Conservation (phyloP, 2,888 invertebrate species). For the Oligia strigilis region DNA sequence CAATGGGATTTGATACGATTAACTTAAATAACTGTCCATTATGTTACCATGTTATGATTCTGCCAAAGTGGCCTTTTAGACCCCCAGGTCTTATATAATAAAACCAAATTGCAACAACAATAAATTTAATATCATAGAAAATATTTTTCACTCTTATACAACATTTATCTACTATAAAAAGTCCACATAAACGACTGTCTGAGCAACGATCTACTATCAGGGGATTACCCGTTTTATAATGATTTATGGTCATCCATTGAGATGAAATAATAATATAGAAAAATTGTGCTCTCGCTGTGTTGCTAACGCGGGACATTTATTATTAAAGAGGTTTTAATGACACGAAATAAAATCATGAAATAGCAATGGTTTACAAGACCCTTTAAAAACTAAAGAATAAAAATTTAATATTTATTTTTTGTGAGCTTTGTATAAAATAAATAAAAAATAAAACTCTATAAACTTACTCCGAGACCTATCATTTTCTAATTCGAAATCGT, state of each 20-base stretch:
- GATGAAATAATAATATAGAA: constrained; percentile 60
- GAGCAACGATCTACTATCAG: constrained; percentile 53
- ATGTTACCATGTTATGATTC: too few species aligned
- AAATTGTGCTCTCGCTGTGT: constrained; percentile 41
- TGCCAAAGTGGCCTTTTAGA: too few species aligned
- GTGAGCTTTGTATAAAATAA: neutral
- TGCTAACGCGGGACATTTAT: constrained; percentile 48
- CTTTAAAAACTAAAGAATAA: neutral
- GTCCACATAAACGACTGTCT: constrained; percentile 64
- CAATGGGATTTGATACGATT: too few species aligned
- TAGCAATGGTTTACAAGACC: neutral
- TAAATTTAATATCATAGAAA: constrained; percentile 59
- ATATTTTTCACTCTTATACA: constrained; percentile 56
- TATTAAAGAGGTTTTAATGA: constrained; percentile 57
- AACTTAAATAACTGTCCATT: too few species aligned
- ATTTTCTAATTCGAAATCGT: constrained; percentile 5
- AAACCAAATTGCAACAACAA: constrained; percentile 56
- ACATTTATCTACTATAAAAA: constrained; percentile 61
- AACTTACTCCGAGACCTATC: neutral
- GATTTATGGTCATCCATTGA: constrained; percentile 62
- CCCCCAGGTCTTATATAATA: constrained; percentile 31
- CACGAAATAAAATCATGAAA: constrained; percentile 7
- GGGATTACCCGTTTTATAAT: constrained; percentile 62
- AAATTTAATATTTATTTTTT: neutral
- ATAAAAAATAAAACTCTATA: neutral